These are phyloP conservation scores for Lamprologus lemairii DNA, from an alignment of 2,113 vertebrate species.

Conservation along the genomic window DNA sequence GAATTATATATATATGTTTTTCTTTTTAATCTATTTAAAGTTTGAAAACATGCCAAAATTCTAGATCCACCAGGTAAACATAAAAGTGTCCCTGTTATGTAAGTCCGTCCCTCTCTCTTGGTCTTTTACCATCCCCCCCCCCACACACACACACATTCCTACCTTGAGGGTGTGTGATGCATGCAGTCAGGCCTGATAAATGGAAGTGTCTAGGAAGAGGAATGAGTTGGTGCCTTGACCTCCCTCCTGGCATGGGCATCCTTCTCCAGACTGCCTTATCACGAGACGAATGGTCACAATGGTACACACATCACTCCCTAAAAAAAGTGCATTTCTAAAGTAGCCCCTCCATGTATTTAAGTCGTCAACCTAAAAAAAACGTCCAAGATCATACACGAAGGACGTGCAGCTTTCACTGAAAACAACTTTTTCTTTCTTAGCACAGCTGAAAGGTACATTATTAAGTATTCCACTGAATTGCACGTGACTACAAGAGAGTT, in stretches of 20 bases:
- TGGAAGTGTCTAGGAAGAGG: slow-evolving; percentile 59
- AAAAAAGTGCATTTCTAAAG: slow-evolving; percentile 12
- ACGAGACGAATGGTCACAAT: slow-evolving; percentile 54
- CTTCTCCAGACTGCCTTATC: slow-evolving; percentile 61
- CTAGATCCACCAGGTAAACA: neutral
- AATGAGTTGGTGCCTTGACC: slow-evolving; percentile 65
- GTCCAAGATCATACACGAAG: slow-evolving; percentile 1
- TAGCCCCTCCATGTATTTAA: slow-evolving; percentile 20
- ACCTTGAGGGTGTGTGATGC: slow-evolving; percentile 52
- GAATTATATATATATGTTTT: no score
- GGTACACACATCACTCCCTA: slow-evolving; percentile 45
- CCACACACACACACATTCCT: neutral
- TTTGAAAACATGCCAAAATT: neutral
- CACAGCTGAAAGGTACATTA: neutral
- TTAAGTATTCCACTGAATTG: neutral
- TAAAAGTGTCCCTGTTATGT: neutral
- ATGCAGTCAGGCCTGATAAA: slow-evolving; percentile 61
- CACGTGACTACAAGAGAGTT: neutral
- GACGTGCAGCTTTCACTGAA: neutral
- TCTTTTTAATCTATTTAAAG: neutral
- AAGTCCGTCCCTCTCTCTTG: neutral
- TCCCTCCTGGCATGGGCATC: slow-evolving; percentile 67
- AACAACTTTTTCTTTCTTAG: neutral
- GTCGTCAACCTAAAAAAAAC: neutral
- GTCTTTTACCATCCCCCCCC: neutral